Evolutionary conservation across 2,797 vertebrate species (phyloP).

Genomic region (Pangasius larnaudii): DNA sequence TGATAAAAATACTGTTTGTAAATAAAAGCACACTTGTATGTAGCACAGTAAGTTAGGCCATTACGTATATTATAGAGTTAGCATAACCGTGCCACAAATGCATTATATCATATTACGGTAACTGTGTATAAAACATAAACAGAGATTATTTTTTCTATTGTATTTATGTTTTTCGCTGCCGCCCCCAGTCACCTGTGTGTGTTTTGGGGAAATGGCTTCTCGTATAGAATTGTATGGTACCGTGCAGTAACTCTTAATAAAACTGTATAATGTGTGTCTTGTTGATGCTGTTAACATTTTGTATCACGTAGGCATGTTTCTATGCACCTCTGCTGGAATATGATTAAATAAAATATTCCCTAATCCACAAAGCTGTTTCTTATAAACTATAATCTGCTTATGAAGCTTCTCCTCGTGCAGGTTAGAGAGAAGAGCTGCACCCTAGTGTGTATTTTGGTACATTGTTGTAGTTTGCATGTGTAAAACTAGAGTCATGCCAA

Average conservation of each 20-base stretch:
- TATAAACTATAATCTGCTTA: background rate
- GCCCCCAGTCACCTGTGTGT: slow-evolving; percentile 56
- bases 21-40: slow-evolving; percentile 71
- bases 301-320: slow-evolving; percentile 72
- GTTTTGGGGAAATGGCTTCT: slow-evolving; percentile 49
- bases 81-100: slow-evolving; percentile 48
- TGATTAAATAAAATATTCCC: slow-evolving; percentile 57
- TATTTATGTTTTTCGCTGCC: slow-evolving; percentile 48
- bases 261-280: slow-evolving; percentile 63
- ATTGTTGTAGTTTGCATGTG: slow-evolving; percentile 15
- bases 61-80: slow-evolving; percentile 17
- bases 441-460: slow-evolving; percentile 6
- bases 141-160: slow-evolving; percentile 66
- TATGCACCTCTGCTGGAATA: slow-evolving; percentile 75
- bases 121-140: slow-evolving; percentile 42
- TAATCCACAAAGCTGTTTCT: slow-evolving; percentile 9
- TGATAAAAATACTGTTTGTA: slow-evolving; percentile 61
- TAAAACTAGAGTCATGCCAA: slow-evolving; percentile 27
- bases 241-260: slow-evolving; percentile 54
- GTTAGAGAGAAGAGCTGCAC: no score
- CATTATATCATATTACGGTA: slow-evolving; percentile 50
- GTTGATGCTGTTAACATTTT: slow-evolving; percentile 58
- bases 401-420: background rate
- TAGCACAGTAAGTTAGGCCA: slow-evolving; percentile 68
- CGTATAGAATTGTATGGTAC: slow-evolving; percentile 59